These are phyloP conservation scores for Meiosimyza decipiens DNA, from an alignment of 2,888 invertebrate genomes.

Conservation along the genomic window DNA sequence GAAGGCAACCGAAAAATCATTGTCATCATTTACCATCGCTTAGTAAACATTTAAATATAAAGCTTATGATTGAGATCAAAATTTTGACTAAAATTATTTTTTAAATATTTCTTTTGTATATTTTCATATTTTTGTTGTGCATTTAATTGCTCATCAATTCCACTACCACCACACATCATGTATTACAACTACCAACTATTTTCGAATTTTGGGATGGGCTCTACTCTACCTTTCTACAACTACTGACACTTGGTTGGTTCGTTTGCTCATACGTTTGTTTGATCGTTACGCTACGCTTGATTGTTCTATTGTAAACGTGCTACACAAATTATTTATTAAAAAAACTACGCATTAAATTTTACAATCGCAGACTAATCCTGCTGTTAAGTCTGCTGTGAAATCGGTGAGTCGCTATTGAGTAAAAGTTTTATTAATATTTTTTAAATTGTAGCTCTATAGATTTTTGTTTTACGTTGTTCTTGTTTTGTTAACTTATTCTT, in stretches of 20 bases:
- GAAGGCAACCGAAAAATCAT: constrained; percentile 13
- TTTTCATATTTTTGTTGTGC: constrained; percentile 28
- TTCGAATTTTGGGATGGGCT: constrained; percentile 20
- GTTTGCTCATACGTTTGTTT: constrained; percentile 19
- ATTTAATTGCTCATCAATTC: constrained; percentile 23
- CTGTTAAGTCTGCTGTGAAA: constrained; percentile 92
- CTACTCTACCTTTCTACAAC: background rate
- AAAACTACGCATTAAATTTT: constrained; percentile 26
- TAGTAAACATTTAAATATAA: constrained; percentile 36
- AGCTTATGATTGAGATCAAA: constrained; percentile 14
- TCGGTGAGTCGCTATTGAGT: constrained; percentile 78
- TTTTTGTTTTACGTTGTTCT: background rate
- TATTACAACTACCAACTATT: background rate
- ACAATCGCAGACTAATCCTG: constrained; percentile 84
- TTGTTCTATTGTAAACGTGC: constrained; percentile 8
- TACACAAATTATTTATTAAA: constrained; percentile 5
- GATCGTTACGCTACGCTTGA: constrained; percentile 18
- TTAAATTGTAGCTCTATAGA: background rate
- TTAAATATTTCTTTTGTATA: constrained; percentile 26
- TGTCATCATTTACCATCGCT: constrained; percentile 15
- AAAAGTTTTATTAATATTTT: constrained; percentile 10
- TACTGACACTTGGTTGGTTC: background rate
- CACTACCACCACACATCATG: constrained; percentile 10
- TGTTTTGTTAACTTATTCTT: too few relatives aligned
- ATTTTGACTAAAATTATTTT: constrained; percentile 9